These are phyloP conservation scores for Plectrocnemia conspersa DNA, from an alignment of 1,140 invertebrate species.

Conservation along the genomic window DNA sequence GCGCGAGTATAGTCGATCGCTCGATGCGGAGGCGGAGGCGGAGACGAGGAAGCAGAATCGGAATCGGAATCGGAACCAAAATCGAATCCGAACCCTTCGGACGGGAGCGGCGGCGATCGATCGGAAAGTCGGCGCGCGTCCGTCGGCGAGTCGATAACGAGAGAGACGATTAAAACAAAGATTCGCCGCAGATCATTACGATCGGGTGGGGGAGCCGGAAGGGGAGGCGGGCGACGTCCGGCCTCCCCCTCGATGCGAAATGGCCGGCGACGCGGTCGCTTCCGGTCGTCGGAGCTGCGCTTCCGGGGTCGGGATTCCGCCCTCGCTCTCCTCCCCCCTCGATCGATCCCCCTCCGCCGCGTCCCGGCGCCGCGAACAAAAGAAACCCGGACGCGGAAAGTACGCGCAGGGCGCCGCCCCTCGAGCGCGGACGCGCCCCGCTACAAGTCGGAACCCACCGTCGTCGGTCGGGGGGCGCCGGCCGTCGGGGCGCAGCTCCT, in stretches of 20 bases:
- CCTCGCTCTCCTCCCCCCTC: neutral
- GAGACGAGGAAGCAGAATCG: neutral
- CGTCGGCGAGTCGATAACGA: neutral
- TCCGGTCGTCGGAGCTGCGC: neutral
- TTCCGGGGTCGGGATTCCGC: slow-evolving; percentile 3
- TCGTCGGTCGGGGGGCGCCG: neutral
- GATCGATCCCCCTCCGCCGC: neutral
- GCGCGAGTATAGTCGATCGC: neutral
- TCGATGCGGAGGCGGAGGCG: neutral
- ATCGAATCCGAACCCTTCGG: neutral
- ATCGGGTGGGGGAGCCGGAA: neutral
- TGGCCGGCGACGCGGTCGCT: neutral
- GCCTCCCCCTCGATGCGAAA: neutral
- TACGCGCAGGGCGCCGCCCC: neutral
- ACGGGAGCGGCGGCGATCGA: neutral
- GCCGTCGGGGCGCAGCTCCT: neutral
- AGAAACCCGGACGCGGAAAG: neutral
- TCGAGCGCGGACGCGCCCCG: neutral
- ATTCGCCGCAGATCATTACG: neutral
- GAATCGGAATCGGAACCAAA: neutral
- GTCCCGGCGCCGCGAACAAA: slow-evolving; percentile 12
- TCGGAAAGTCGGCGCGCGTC: neutral
- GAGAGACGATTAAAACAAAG: neutral
- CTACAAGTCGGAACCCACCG: too few species aligned
- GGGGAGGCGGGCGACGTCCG: neutral